Evolutionary conservation across 2,888 invertebrate species (phyloP).

Genomic region (Halictus quadricinctus): DNA sequence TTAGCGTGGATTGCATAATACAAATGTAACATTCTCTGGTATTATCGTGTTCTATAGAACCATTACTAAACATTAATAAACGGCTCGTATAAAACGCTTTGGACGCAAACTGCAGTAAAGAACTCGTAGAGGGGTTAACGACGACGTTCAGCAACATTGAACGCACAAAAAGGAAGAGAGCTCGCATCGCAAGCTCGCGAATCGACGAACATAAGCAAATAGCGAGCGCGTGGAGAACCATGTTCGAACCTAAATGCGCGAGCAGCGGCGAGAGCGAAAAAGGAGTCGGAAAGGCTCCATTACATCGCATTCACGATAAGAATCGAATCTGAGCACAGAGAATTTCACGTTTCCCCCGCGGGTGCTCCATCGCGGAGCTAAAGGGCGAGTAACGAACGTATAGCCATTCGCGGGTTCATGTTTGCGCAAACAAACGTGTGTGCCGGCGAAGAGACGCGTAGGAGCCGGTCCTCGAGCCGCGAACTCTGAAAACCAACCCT

Average conservation of each 20-base stretch:
- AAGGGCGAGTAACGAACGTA: conserved; percentile 41
- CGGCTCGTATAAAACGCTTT: too few relatives aligned
- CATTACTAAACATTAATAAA: too few relatives aligned
- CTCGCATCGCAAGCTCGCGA: background rate
- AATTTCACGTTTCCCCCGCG: background rate
- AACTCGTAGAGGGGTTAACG: background rate
- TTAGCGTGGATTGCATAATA: too few relatives aligned
- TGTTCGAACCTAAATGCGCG: background rate
- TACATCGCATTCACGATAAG: conserved; percentile 2
- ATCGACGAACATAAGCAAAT: background rate
- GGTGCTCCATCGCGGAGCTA: background rate
- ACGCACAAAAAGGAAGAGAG: background rate
- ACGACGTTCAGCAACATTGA: background rate
- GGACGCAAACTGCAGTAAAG: background rate
- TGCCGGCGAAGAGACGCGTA: background rate
- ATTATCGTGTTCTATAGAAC: too few relatives aligned
- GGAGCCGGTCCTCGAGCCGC: conserved; percentile 14
- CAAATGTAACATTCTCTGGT: too few relatives aligned
- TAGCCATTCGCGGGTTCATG: conserved; percentile 48
- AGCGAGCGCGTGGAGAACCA: background rate
- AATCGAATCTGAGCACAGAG: background rate
- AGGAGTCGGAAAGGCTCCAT: background rate
- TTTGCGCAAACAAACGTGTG: background rate
- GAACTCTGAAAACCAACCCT: conserved; percentile 42
- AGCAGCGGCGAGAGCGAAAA: background rate